Evolutionary conservation across 2,113 vertebrate species (phyloP).

Genomic region (Murina feae): DNA sequence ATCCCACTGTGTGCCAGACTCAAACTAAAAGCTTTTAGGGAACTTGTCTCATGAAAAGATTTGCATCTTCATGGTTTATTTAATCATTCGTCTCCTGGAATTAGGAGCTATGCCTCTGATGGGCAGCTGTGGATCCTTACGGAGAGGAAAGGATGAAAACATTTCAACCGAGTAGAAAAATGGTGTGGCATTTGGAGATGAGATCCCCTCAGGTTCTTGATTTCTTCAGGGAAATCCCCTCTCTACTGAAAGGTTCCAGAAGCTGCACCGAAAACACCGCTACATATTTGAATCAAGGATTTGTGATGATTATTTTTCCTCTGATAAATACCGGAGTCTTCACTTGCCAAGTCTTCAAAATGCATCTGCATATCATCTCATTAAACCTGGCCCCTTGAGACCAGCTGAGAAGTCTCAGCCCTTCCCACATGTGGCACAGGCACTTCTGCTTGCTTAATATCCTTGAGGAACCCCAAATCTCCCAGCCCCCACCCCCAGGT

Average conservation of each 20-base stretch:
- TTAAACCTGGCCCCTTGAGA: background rate
- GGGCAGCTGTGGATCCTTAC: background rate
- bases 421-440: background rate
- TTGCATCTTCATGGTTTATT: conserved; percentile 29
- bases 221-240: too few species aligned
- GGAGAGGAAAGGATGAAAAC: conserved; percentile 7
- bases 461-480: background rate
- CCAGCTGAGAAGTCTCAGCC: background rate
- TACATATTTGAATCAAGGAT: background rate
- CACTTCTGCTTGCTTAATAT: background rate
- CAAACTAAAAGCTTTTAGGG: conserved; percentile 17
- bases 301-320: background rate
- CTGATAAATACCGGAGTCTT: background rate
- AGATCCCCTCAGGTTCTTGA: background rate
- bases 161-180: background rate
- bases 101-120: conserved; percentile 8
- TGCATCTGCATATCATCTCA: background rate
- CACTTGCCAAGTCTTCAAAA: background rate
- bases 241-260: background rate
- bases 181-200: background rate
- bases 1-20: background rate
- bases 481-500: too few species aligned
- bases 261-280: background rate
- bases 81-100: background rate
- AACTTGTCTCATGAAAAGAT: background rate